Evolutionary conservation across 2,888 invertebrate species (phyloP).

Genomic region (Chrysotoxum bicinctum): DNA sequence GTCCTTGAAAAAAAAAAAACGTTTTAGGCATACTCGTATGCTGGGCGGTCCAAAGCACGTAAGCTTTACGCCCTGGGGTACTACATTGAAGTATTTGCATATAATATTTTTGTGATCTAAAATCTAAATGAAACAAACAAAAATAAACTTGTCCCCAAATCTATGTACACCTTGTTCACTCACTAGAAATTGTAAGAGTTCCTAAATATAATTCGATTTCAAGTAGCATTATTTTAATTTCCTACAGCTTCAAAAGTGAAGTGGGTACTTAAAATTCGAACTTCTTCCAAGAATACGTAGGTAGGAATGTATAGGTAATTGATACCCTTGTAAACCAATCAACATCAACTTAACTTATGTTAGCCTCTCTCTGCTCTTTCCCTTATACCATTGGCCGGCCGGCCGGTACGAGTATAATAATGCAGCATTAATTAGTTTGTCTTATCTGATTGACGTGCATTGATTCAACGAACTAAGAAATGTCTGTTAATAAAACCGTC

Average conservation of each 20-base stretch:
- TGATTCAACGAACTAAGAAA: slow-evolving; percentile 41
- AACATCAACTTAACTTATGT: slow-evolving; percentile 27
- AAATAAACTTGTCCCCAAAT: too few species aligned
- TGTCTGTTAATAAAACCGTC: slow-evolving; percentile 9
- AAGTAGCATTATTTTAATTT: neutral
- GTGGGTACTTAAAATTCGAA: slow-evolving; percentile 8
- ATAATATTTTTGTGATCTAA: too few species aligned
- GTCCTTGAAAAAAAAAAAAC: too few species aligned
- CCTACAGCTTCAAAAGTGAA: neutral
- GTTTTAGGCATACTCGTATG: too few species aligned
- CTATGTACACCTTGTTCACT: too few species aligned
- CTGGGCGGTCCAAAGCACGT: too few species aligned
- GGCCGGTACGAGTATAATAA: slow-evolving; percentile 8
- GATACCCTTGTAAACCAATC: slow-evolving; percentile 28
- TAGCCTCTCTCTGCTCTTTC: neutral
- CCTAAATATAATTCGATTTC: neutral
- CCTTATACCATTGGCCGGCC: neutral
- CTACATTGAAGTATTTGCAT: too few species aligned
- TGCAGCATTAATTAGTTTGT: slow-evolving; percentile 57
- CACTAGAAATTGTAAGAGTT: too few species aligned
- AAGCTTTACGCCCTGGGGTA: too few species aligned
- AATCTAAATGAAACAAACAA: too few species aligned
- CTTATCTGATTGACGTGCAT: slow-evolving; percentile 57
- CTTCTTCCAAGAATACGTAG: slow-evolving; percentile 1
- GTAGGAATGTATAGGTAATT: neutral